These are phyloP conservation scores for Drosophila pandora DNA, from an alignment of 1,140 invertebrate species.

Conservation along the genomic window DNA sequence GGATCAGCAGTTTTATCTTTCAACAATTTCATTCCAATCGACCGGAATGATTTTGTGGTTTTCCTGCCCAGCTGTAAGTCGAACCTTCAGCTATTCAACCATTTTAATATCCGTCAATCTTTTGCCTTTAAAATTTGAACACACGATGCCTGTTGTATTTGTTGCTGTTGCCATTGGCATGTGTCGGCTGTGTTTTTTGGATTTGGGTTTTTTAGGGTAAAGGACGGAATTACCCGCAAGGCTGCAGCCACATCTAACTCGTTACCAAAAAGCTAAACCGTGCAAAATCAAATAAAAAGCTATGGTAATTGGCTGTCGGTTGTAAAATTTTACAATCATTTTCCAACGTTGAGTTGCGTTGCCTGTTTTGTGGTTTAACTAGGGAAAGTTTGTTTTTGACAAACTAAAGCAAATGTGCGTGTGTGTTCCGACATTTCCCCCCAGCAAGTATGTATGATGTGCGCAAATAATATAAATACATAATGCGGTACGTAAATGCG, in stretches of 20 bases:
- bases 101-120: conserved; percentile 51
- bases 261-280: conserved; percentile 69
- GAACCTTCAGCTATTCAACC: conserved; percentile 20
- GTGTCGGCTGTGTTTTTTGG: conserved; percentile 32
- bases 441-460: not conserved
- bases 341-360: conserved; percentile 27
- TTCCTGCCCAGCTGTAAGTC: conserved; percentile 30
- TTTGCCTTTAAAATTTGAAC: conserved; percentile 31
- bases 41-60: conserved; percentile 34
- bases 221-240: conserved; percentile 3
- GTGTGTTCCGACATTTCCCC: conserved; percentile 3
- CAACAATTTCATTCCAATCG: conserved; percentile 28
- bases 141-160: conserved; percentile 8
- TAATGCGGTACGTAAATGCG: conserved; percentile 67
- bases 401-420: conserved; percentile 54
- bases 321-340: conserved; percentile 72
- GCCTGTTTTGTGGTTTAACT: conserved; percentile 49
- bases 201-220: not conserved
- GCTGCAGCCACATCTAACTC: conserved; percentile 22
- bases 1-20: conserved; percentile 36
- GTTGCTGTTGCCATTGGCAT: conserved; percentile 2
- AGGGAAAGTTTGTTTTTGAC: conserved; percentile 73
- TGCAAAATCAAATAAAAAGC: conserved; percentile 69
- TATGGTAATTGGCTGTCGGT: conserved; percentile 63
- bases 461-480: conserved; percentile 34